A percentile compares a stretch with the other conserved stretches of the same genome.
Evolutionary conservation across 2,113 vertebrate species (phyloP).

Genomic region (Candoia aspera): DNA sequence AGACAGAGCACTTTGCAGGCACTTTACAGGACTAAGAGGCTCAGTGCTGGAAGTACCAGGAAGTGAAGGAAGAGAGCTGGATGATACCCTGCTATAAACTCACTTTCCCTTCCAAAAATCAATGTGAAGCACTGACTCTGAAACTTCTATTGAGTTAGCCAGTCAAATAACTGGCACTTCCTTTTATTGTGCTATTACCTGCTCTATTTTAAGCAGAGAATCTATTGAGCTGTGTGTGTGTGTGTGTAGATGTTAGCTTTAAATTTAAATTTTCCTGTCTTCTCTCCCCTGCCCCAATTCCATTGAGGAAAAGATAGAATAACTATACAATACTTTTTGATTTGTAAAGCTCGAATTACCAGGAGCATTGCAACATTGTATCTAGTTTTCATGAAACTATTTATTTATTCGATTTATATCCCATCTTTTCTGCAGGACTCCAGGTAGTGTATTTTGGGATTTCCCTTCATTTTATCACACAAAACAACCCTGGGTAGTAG

Average conservation of each 20-base stretch:
- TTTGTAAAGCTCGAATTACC: background rate
- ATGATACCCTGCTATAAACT: background rate
- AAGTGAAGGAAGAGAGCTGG: background rate
- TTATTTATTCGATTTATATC: background rate
- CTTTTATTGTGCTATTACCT: background rate
- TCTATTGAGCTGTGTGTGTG: background rate
- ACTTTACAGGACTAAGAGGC: no score
- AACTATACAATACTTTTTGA: background rate
- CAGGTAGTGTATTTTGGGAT: background rate
- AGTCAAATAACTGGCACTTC: background rate
- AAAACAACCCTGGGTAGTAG: background rate
- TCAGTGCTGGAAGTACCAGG: background rate
- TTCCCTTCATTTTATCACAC: background rate
- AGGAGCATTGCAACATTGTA: background rate
- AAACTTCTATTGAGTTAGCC: background rate
- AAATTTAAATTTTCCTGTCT: background rate
- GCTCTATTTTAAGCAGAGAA: background rate
- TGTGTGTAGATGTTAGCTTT: background rate
- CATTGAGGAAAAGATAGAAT: background rate
- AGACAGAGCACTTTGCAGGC: no score
- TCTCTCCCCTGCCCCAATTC: background rate
- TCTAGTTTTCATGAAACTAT: background rate
- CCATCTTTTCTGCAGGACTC: background rate
- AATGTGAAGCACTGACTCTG: background rate
- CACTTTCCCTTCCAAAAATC: background rate